A percentile compares a stretch with the other conserved stretches of the same genome.
These are phyloP conservation scores for Salmo trutta DNA, from an alignment of 2,797 vertebrate species.

Conservation along the genomic window DNA sequence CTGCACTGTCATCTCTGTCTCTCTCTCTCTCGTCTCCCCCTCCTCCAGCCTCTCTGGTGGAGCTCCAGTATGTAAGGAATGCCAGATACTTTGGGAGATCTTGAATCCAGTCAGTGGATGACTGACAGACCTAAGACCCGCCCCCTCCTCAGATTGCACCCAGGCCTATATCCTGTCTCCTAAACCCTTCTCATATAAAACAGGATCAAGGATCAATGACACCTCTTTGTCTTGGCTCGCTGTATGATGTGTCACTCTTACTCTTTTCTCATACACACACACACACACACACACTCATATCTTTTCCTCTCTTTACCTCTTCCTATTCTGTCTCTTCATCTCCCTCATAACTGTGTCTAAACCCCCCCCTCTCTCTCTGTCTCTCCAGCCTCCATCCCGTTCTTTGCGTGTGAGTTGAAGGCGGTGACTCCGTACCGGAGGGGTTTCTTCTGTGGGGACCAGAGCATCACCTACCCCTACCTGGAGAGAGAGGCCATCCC, in stretches of 20 bases:
- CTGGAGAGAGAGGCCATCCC: conserved; percentile 67
- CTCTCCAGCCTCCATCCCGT: conserved; percentile 79
- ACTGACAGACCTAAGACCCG: conserved; percentile 47
- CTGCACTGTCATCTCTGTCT: conserved; percentile 23
- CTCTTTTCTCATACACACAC: conserved; percentile 28
- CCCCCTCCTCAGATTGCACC: conserved; percentile 32
- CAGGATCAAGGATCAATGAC: conserved; percentile 22
- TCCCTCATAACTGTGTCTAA: no score
- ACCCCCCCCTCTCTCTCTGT: conserved; percentile 5
- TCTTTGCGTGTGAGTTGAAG: conserved; percentile 78
- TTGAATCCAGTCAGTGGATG: conserved; percentile 53
- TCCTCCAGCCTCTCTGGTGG: conserved; percentile 23
- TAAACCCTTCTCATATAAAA: conserved; percentile 4
- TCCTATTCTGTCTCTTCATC: no score
- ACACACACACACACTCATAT: no score
- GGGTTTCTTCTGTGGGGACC: conserved; percentile 82
- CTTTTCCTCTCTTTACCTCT: no score
- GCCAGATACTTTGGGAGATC: conserved; percentile 54
- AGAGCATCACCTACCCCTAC: conserved; percentile 76
- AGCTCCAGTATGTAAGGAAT: conserved; percentile 65
- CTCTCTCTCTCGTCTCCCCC: background rate
- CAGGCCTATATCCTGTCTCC: conserved; percentile 10
- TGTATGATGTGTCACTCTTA: conserved; percentile 24
- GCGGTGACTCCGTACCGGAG: conserved; percentile 70
- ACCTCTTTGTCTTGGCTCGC: conserved; percentile 7